A percentile compares a stretch with the other conserved stretches of the same genome.
Conservation (phyloP, 1,140 invertebrate species). For the Apocrypta bakeri region DNA sequence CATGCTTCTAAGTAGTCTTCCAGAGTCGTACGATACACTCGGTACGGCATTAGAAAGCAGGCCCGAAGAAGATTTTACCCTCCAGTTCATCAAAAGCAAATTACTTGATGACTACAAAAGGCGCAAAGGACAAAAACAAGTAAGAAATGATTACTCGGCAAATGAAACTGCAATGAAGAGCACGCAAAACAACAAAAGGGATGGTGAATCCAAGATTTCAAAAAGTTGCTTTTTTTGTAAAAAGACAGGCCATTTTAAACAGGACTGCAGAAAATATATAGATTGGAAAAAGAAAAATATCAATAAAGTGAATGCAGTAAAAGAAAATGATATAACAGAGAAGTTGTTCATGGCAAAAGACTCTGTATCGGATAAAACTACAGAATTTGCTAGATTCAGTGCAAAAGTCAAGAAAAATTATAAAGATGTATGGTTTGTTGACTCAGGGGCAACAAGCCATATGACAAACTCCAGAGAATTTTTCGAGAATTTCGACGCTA, state of each 20-base stretch:
- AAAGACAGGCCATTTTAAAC: conserved; percentile 41
- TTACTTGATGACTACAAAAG: conserved; percentile 22
- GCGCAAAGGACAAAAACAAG: not conserved
- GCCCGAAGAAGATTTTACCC: conserved; percentile 39
- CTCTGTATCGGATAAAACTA: not conserved
- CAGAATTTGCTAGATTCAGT: conserved; percentile 9
- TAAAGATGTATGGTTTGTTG: conserved; percentile 43
- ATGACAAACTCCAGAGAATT: conserved; percentile 49
- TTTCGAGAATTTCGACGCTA: conserved; percentile 39
- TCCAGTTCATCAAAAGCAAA: conserved; percentile 28
- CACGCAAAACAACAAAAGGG: conserved; percentile 22
- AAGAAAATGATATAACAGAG: not conserved
- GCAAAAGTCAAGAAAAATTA: not conserved
- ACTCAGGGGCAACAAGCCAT: conserved; percentile 53
- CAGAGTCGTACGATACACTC: conserved; percentile 47
- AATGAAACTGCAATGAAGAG: conserved; percentile 7
- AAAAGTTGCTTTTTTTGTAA: conserved; percentile 47
- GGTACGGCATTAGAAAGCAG: conserved; percentile 50
- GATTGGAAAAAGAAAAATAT: conserved; percentile 38
- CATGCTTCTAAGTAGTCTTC: conserved; percentile 49
- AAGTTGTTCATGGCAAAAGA: not conserved
- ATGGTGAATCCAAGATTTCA: not conserved
- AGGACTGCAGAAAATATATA: conserved; percentile 47
- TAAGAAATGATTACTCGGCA: not conserved
- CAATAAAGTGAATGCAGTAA: conserved; percentile 13